phyloP scores from a whole-genome alignment of 2,113 vertebrate genomes.

The Tinamus guttatus region DNA sequence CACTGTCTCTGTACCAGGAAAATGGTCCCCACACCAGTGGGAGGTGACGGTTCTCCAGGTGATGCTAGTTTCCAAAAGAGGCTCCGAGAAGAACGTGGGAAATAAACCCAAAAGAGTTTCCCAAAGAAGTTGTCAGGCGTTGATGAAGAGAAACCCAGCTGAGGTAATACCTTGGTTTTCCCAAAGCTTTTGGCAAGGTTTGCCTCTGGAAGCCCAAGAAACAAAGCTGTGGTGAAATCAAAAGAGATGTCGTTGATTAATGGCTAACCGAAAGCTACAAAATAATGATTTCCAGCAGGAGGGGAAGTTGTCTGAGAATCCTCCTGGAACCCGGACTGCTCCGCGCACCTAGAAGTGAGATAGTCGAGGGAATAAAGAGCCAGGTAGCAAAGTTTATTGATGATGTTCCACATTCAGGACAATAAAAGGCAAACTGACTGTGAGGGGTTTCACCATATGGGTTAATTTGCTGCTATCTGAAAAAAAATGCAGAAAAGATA shows the following conservation, averaged over 20 bases:
- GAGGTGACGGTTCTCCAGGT: neutral
- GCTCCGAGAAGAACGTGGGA: neutral
- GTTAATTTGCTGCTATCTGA: neutral
- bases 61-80: neutral
- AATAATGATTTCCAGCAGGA: neutral
- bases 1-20: neutral
- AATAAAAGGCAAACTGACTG: neutral
- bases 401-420: neutral
- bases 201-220: neutral
- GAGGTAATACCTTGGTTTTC: neutral
- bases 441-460: neutral
- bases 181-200: neutral
- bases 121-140: neutral
- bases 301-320: neutral
- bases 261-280: neutral
- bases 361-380: neutral
- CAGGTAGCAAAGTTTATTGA: neutral
- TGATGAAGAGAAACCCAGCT: neutral
- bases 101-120: neutral
- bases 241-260: neutral
- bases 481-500: neutral
- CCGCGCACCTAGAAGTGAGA: neutral
- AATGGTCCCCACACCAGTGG: accelerated
- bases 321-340: neutral
- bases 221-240: neutral